phyloP scores from a whole-genome alignment of 1,140 invertebrate species.

The Drosophila repleta region DNA sequence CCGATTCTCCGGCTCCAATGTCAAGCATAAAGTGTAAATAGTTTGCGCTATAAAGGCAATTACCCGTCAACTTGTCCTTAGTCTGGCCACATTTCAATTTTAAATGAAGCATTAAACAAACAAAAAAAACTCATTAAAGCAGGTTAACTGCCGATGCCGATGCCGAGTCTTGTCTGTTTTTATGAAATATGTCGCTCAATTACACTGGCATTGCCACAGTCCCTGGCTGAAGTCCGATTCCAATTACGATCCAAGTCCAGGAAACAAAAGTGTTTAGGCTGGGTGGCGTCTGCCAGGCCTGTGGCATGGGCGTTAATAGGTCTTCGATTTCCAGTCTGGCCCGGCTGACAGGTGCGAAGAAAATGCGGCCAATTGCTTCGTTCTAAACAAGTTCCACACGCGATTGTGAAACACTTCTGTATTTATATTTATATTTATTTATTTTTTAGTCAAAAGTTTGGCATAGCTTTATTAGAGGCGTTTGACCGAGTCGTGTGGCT shows the following conservation, averaged over 20 bases:
- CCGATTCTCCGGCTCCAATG: constrained; percentile 26
- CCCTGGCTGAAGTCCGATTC: neutral
- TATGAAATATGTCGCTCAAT: constrained; percentile 28
- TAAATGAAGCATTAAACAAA: constrained; percentile 19
- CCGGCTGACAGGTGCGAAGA: neutral
- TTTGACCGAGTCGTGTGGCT: neutral
- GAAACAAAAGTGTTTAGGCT: constrained; percentile 9
- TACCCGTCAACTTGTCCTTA: constrained; percentile 32
- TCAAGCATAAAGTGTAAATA: constrained; percentile 25
- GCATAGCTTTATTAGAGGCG: constrained; percentile 21
- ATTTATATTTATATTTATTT: neutral
- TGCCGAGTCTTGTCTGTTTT: constrained; percentile 24
- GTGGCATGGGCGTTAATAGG: neutral
- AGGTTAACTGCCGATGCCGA: constrained; percentile 13
- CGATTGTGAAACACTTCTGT: constrained; percentile 60
- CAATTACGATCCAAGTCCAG: constrained; percentile 18
- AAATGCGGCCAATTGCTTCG: constrained; percentile 20
- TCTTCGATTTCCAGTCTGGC: constrained; percentile 42
- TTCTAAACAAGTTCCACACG: constrained; percentile 55
- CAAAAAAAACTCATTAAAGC: constrained; percentile 2
- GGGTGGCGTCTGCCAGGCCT: constrained; percentile 1
- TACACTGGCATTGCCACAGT: constrained; percentile 13
- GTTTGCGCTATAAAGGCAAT: constrained; percentile 21
- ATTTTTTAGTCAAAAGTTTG: constrained; percentile 9
- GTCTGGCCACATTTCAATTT: constrained; percentile 36